Percentiles rank a stretch among this genome's conserved stretches.
These are phyloP conservation scores for Morelia viridis DNA, from an alignment of 2,797 vertebrate genomes.

Conservation along the genomic window DNA sequence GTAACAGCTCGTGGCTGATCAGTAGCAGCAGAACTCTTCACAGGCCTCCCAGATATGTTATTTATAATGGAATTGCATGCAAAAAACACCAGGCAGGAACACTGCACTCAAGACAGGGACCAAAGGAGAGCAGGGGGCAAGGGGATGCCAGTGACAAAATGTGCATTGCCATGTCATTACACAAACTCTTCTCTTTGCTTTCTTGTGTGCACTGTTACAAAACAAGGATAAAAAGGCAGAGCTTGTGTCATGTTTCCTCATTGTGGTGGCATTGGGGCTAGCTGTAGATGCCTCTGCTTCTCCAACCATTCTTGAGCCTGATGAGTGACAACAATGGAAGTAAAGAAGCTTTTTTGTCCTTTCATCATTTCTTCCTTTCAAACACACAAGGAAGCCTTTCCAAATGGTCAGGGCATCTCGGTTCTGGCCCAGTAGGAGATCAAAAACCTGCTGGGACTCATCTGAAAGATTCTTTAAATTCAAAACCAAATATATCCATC, in stretches of 20 bases:
- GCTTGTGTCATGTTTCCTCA: background rate
- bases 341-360: background rate
- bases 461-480: background rate
- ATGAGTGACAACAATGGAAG: background rate
- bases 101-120: background rate
- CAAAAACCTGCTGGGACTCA: background rate
- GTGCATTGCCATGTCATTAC: background rate
- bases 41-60: background rate
- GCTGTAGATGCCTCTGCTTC: background rate
- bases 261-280: background rate
- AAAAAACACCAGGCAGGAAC: background rate
- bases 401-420: background rate
- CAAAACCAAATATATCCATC: background rate
- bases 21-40: background rate
- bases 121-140: background rate
- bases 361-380: background rate
- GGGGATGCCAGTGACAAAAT: background rate
- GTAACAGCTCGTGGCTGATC: background rate
- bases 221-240: background rate
- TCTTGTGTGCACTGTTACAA: background rate
- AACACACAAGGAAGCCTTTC: background rate
- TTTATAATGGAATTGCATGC: background rate
- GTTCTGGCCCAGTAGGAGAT: background rate
- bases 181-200: background rate
- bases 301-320: background rate